These are phyloP conservation scores for Pelvicachromis taeniatus DNA, from an alignment of 2,113 vertebrate genomes.

Conservation along the genomic window DNA sequence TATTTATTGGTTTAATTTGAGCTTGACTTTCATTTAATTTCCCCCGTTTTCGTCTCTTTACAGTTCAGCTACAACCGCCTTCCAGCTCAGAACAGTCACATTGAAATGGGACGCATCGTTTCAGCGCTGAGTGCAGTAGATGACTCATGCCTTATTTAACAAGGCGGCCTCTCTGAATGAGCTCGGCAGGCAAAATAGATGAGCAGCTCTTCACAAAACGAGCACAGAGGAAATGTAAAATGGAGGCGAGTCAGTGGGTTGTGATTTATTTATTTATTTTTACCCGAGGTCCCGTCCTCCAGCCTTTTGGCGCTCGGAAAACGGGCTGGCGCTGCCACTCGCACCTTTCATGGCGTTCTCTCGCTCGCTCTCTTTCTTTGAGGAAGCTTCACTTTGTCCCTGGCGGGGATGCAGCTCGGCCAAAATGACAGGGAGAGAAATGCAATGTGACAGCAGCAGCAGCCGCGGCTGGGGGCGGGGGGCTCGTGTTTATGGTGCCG, in stretches of 20 bases:
- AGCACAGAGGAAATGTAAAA: constrained; percentile 50
- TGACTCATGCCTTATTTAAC: constrained; percentile 58
- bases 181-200: constrained; percentile 31
- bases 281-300: not conserved
- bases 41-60: not conserved
- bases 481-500: not conserved
- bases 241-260: constrained; percentile 27
- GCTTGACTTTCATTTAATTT: not conserved
- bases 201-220: constrained; percentile 48
- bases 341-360: constrained; percentile 19
- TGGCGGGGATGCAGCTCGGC: constrained; percentile 18
- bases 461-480: constrained; percentile 14
- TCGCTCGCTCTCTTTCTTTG: not conserved
- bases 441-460: constrained; percentile 72
- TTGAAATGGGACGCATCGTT: not conserved
- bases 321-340: not conserved
- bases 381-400: constrained; percentile 41
- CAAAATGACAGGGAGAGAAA: constrained; percentile 70
- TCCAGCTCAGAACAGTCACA: not conserved
- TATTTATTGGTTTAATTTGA: not conserved
- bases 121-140: constrained; percentile 6
- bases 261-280: constrained; percentile 2
- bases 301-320: constrained; percentile 12
- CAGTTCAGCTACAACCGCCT: not conserved
- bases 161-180: constrained; percentile 23